Evolutionary conservation across 2,113 vertebrate genomes (phyloP).

Genomic region (Saguinus imperator): DNA sequence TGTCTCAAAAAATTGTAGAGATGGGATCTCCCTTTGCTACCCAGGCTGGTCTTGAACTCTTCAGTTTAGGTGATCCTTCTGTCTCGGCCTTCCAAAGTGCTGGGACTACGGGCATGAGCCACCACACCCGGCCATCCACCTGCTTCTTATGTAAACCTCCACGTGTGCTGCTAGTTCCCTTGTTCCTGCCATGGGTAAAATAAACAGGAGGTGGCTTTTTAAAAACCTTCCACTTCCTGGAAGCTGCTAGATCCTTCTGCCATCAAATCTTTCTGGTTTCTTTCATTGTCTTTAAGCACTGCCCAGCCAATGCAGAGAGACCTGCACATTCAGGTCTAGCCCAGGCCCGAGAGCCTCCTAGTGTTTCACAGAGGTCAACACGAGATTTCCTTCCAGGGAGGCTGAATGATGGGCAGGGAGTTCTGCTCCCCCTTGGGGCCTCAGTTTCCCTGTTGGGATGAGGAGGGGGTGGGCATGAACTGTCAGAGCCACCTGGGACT

Average conservation of each 20-base stretch:
- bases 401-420: background rate
- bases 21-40: no score
- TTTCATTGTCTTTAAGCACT: background rate
- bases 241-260: background rate
- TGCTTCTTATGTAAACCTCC: no score
- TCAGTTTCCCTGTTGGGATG: background rate
- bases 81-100: no score
- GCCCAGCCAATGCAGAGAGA: accelerated
- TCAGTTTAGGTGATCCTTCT: no score
- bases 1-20: no score
- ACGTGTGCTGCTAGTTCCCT: accelerated
- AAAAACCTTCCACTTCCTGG: background rate
- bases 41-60: no score
- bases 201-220: background rate
- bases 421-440: background rate
- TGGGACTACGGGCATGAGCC: no score
- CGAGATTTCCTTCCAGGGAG: background rate
- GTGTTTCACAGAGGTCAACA: background rate
- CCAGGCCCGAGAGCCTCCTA: background rate
- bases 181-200: no score
- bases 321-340: background rate
- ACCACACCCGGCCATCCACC: no score
- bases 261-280: background rate
- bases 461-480: background rate
- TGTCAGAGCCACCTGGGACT: background rate